These are phyloP conservation scores for Pseudoatta argentina DNA, from an alignment of 1,140 invertebrate genomes.

Conservation along the genomic window DNA sequence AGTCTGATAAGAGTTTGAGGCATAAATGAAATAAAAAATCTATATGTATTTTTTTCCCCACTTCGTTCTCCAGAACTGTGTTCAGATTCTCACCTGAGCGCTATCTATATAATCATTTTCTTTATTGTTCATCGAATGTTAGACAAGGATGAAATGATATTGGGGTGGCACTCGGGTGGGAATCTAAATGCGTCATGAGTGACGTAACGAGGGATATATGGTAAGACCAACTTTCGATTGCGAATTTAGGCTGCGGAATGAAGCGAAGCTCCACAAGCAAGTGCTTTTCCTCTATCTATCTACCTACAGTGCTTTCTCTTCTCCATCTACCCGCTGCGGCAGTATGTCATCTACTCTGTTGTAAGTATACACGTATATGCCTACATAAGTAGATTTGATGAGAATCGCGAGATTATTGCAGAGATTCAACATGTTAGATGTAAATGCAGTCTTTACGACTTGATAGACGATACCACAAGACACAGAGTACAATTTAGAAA, in stretches of 20 bases:
- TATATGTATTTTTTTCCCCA: background rate
- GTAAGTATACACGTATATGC: background rate
- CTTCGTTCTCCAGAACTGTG: background rate
- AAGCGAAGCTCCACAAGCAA: conserved; percentile 51
- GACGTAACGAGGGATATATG: conserved; percentile 26
- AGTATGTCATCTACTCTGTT: background rate
- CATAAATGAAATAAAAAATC: conserved; percentile 15
- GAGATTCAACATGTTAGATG: conserved; percentile 30
- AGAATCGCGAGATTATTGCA: conserved; percentile 44
- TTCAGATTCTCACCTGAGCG: too few relatives aligned
- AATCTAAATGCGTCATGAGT: background rate
- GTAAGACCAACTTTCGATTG: conserved; percentile 27
- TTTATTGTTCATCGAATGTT: too few relatives aligned
- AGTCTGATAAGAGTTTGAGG: background rate
- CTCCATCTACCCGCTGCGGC: background rate
- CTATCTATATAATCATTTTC: too few relatives aligned
- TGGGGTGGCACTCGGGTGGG: too few relatives aligned
- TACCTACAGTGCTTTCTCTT: background rate
- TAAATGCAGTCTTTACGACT: conserved; percentile 22
- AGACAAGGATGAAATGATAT: too few relatives aligned
- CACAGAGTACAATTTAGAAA: conserved; percentile 7
- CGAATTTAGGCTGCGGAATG: conserved; percentile 56
- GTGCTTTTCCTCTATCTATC: background rate
- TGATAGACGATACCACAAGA: background rate
- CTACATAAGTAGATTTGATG: conserved; percentile 4